Percentiles rank a stretch among this genome's conserved stretches.
Conservation (phyloP, 2,113 vertebrate genomes). For the Paedocypris sp. region DNA sequence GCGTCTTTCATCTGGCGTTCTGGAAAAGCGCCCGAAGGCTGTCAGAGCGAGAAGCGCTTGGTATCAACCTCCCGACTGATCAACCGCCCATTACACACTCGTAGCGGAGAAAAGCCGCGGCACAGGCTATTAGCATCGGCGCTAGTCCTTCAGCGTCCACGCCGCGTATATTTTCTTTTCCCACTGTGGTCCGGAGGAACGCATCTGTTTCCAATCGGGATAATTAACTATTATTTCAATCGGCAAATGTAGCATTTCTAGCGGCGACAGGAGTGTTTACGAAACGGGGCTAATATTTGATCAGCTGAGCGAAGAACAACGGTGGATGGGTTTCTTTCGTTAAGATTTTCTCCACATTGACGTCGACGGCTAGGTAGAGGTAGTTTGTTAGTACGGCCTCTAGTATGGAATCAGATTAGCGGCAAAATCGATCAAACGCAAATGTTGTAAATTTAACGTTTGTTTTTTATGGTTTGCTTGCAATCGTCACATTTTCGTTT, state of each 20-base stretch:
- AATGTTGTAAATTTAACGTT: no score
- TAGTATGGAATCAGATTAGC: no score
- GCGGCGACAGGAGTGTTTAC: neutral
- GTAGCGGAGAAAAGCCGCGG: no score
- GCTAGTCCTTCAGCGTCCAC: no score
- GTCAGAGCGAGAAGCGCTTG: slow-evolving; percentile 42
- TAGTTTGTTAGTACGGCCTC: no score
- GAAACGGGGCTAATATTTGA: slow-evolving; percentile 17
- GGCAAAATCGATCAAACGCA: no score
- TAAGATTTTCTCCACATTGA: no score
- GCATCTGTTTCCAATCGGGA: slow-evolving; percentile 51
- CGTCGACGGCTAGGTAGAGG: no score
- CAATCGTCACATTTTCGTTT: no score
- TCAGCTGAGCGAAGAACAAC: slow-evolving; percentile 18
- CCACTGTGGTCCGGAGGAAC: slow-evolving; percentile 18
- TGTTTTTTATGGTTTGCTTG: no score
- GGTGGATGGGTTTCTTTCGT: no score
- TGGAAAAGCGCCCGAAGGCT: slow-evolving; percentile 48
- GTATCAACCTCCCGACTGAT: slow-evolving; percentile 40
- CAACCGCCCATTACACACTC: slow-evolving; percentile 39
- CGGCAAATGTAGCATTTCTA: slow-evolving; percentile 31
- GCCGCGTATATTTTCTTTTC: slow-evolving; percentile 37
- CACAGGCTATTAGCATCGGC: no score
- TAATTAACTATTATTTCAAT: slow-evolving; percentile 33
- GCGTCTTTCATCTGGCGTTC: slow-evolving; percentile 32